phyloP scores from a whole-genome alignment of 2,113 vertebrate genomes.

The Paradoxurus hermaphroditus region DNA sequence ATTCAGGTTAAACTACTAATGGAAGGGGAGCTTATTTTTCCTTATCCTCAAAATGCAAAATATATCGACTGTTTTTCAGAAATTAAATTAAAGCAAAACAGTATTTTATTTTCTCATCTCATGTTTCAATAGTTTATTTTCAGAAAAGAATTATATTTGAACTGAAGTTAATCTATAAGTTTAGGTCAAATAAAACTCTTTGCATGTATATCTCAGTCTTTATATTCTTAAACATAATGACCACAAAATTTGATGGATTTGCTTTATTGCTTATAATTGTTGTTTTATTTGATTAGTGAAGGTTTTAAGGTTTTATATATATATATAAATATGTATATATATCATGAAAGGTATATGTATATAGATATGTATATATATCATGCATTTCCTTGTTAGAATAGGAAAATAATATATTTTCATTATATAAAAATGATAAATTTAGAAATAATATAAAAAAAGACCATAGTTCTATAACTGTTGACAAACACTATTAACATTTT shows the following conservation, averaged over 20 bases:
- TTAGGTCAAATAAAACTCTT: background rate
- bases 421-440: background rate
- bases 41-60: background rate
- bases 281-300: background rate
- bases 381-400: background rate
- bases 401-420: background rate
- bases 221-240: conserved; percentile 7
- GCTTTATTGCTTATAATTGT: background rate
- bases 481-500: background rate
- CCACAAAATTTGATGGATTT: background rate
- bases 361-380: background rate
- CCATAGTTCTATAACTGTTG: background rate
- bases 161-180: background rate
- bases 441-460: background rate
- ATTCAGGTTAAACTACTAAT: background rate
- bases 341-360: background rate
- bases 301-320: background rate
- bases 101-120: background rate
- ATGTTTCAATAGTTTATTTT: conserved; percentile 1
- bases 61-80: background rate
- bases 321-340: background rate
- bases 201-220: background rate
- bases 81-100: background rate
- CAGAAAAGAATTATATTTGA: background rate
- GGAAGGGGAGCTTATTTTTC: background rate